Percentiles rank a stretch among this genome's conserved stretches.
Conservation (phyloP, 2,797 vertebrate genomes). For the Syngnathus rostellatus region DNA sequence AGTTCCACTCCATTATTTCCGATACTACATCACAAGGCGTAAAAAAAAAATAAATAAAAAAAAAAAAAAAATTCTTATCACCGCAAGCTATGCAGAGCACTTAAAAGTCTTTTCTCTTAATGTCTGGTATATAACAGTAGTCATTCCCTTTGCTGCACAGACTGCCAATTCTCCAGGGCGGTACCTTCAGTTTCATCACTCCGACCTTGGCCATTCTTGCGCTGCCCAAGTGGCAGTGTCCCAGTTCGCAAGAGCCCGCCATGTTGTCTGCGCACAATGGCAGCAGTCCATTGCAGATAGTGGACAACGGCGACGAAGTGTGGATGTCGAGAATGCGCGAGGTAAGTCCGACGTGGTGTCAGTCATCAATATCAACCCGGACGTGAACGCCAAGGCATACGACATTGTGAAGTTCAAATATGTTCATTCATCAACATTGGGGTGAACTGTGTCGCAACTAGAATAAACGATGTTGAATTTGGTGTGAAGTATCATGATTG, state of each 20-base stretch:
- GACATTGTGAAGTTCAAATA: neutral
- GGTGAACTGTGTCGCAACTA: neutral
- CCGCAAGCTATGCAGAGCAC: neutral
- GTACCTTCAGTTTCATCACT: conserved; percentile 74
- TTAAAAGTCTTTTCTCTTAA: neutral
- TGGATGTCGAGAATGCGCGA: conserved; percentile 76
- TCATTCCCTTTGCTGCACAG: conserved; percentile 29
- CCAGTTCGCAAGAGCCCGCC: conserved; percentile 8
- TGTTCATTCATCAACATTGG: neutral
- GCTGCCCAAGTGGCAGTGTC: conserved; percentile 74
- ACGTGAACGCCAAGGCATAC: neutral
- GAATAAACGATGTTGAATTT: too few species aligned
- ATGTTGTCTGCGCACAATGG: conserved; percentile 30
- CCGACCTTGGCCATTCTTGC: conserved; percentile 73
- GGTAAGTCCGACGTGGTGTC: conserved; percentile 39
- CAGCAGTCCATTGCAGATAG: conserved; percentile 18
- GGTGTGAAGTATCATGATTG: neutral
- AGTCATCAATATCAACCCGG: neutral
- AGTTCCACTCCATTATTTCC: neutral
- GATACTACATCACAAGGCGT: neutral
- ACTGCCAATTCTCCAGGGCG: conserved; percentile 75
- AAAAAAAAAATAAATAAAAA: neutral
- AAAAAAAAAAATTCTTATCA: too few species aligned
- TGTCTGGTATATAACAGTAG: neutral
- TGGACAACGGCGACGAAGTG: conserved; percentile 49